These are phyloP conservation scores for Octonoba sinensis DNA, from an alignment of 2,888 invertebrate genomes.

Conservation along the genomic window DNA sequence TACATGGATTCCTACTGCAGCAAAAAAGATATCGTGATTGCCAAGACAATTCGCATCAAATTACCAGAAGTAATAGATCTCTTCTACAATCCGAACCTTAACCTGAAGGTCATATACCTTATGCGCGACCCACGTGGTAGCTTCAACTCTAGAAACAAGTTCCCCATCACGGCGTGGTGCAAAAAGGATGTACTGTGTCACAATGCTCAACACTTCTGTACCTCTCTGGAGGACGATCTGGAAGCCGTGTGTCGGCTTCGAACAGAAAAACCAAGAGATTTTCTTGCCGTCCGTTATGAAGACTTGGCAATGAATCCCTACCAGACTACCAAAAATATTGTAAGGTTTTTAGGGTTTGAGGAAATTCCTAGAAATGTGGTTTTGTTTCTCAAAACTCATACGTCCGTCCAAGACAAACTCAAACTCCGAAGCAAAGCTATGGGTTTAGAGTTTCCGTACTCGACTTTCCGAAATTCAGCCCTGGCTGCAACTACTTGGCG, in stretches of 20 bases:
- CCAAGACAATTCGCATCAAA: conserved; percentile 67
- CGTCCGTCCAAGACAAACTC: conserved; percentile 27
- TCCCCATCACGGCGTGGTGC: conserved; percentile 67
- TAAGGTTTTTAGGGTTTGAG: conserved; percentile 67
- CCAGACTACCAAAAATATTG: conserved; percentile 62
- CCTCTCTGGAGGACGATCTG: conserved; percentile 66
- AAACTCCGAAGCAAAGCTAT: conserved; percentile 14
- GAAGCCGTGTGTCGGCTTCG: conserved; percentile 59
- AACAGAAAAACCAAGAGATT: conserved; percentile 64
- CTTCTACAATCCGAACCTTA: conserved; percentile 58
- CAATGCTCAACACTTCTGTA: conserved; percentile 66
- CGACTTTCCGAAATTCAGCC: conserved; percentile 54
- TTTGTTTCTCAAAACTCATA: conserved; percentile 46
- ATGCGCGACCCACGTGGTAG: conserved; percentile 68
- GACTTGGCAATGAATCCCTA: conserved; percentile 66
- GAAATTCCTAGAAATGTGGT: conserved; percentile 31
- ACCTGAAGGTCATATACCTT: conserved; percentile 67
- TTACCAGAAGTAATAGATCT: conserved; percentile 65
- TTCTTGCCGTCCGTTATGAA: conserved; percentile 67
- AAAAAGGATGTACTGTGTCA: conserved; percentile 65
- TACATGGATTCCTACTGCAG: conserved; percentile 66
- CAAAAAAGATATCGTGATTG: conserved; percentile 65
- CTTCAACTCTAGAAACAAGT: conserved; percentile 66
- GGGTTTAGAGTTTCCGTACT: conserved; percentile 47
- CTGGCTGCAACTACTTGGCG: conserved; percentile 44